phyloP scores from a whole-genome alignment of 2,113 vertebrate genomes.

The Hystrix cristata region DNA sequence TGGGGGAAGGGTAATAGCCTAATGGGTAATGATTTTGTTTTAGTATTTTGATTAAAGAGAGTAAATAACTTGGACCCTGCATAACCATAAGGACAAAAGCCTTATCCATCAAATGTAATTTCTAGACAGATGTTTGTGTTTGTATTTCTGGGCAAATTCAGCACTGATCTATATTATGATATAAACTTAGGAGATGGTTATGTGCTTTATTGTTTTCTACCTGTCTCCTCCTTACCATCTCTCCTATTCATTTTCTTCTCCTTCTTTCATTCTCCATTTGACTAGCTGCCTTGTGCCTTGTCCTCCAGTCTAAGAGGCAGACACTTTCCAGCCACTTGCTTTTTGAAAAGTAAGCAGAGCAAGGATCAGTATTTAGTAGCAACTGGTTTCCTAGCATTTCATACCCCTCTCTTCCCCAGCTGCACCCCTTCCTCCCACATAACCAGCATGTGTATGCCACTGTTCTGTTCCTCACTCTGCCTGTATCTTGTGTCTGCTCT shows the following conservation, averaged over 20 bases:
- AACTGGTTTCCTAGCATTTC: not conserved
- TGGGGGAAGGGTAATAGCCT: slow-evolving; percentile 73
- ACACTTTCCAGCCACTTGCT: not conserved
- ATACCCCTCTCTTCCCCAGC: rapidly evolving
- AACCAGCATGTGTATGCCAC: not conserved
- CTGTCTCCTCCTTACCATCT: not conserved
- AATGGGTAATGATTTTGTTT: slow-evolving; percentile 76
- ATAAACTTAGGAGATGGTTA: not conserved
- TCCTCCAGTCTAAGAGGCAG: not conserved
- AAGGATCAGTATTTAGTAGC: not conserved
- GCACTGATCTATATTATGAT: not conserved
- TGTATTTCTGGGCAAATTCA: slow-evolving; percentile 29
- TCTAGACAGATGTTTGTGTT: slow-evolving; percentile 51
- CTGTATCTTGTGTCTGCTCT: not conserved
- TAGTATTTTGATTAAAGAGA: slow-evolving; percentile 80
- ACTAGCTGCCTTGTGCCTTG: not conserved
- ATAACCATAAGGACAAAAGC: slow-evolving; percentile 68
- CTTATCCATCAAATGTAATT: slow-evolving; percentile 70
- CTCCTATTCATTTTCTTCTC: not conserved
- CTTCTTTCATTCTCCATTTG: not conserved
- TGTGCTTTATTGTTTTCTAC: not conserved
- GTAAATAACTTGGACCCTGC: slow-evolving; percentile 71
- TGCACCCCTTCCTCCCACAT: rapidly evolving
- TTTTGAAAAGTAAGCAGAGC: not conserved
- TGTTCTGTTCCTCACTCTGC: not conserved